Percentiles rank a stretch among this genome's conserved stretches.
Evolutionary conservation across 35 echinoderm and acorn worm genomes (phyloP).

Genomic region (Holothuria glaberrima): DNA sequence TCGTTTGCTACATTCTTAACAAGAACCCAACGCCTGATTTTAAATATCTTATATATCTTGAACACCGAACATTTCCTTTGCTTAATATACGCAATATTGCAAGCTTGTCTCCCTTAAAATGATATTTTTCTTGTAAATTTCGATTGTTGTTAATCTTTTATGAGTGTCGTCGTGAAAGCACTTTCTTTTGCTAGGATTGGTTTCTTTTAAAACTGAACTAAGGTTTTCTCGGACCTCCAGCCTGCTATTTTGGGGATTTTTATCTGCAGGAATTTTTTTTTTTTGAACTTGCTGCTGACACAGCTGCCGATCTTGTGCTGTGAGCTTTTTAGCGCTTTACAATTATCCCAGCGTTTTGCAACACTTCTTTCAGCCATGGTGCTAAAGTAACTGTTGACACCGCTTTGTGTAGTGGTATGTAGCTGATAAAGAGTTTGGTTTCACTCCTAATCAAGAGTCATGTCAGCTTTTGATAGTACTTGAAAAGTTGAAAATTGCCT

Average conservation of each 20-base stretch:
- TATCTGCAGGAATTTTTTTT: background rate
- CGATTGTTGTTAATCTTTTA: background rate
- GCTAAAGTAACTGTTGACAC: background rate
- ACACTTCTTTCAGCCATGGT: too few species aligned
- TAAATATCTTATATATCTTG: too few species aligned
- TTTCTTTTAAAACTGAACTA: constrained; percentile 34
- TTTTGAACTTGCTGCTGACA: constrained; percentile 30
- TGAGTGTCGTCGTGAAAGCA: background rate
- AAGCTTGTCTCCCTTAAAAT: background rate
- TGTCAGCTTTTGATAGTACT: background rate
- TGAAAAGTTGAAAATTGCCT: constrained; percentile 1
- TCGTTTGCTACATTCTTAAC: too few species aligned
- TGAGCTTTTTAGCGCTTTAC: constrained; percentile 24
- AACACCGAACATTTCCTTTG: background rate
- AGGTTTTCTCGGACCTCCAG: constrained; percentile 23
- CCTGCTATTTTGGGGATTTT: constrained; percentile 16
- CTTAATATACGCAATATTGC: background rate
- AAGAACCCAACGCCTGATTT: too few species aligned
- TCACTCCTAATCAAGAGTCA: too few species aligned
- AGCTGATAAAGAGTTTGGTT: background rate
- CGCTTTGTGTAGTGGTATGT: background rate
- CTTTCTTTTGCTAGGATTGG: background rate
- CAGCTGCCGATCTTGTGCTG: constrained; percentile 11
- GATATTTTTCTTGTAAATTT: background rate
- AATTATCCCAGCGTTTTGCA: too few species aligned